Evolutionary conservation across 1,140 invertebrate genomes (phyloP).

Genomic region (Pseudomyrmex cubaensis): DNA sequence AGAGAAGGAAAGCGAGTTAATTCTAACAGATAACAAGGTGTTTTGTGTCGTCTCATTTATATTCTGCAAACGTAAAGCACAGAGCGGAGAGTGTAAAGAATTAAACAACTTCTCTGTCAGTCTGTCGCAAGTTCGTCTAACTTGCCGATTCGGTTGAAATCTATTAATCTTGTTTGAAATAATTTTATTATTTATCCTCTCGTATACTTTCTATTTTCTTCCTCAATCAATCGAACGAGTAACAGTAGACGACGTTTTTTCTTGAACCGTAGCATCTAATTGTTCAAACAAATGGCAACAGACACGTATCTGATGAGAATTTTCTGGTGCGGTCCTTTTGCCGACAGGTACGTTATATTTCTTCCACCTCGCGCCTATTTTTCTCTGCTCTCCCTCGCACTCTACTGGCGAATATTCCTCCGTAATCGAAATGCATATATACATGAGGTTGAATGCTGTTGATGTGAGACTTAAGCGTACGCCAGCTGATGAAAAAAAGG

Average conservation of each 20-base stretch:
- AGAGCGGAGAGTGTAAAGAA: background rate
- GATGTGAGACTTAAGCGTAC: constrained; percentile 64
- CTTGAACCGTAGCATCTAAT: constrained; percentile 36
- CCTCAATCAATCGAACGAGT: background rate
- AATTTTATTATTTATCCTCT: constrained; percentile 16
- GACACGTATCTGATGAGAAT: constrained; percentile 45
- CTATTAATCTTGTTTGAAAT: background rate
- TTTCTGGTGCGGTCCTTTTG: constrained; percentile 40
- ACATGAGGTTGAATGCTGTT: constrained; percentile 75
- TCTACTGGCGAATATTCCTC: constrained; percentile 65
- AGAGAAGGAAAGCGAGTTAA: background rate
- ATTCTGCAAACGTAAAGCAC: constrained; percentile 8
- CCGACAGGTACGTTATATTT: constrained; percentile 39
- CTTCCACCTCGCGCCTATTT: background rate
- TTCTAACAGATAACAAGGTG: no score
- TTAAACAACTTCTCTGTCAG: constrained; percentile 32
- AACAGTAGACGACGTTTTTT: constrained; percentile 10
- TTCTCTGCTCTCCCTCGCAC: background rate
- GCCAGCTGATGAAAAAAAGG: constrained; percentile 61
- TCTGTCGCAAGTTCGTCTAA: constrained; percentile 4
- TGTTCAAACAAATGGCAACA: constrained; percentile 40
- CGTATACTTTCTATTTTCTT: no score
- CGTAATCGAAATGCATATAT: constrained; percentile 78
- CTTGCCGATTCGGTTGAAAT: constrained; percentile 16
- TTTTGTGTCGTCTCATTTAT: background rate